phyloP scores from a whole-genome alignment of 2,113 vertebrate genomes.

The Noctilio leporinus region DNA sequence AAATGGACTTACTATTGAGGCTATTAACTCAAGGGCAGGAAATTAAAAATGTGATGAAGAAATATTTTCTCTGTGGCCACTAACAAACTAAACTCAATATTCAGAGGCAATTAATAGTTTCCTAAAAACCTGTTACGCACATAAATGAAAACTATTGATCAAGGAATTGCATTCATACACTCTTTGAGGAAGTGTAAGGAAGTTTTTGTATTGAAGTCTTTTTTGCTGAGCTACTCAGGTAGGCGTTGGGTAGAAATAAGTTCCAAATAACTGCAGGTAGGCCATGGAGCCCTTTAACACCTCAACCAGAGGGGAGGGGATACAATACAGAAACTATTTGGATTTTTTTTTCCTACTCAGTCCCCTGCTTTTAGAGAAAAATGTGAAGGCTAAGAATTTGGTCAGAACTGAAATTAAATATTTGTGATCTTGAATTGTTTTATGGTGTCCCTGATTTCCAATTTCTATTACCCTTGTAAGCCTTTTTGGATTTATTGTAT shows the following conservation, averaged over 20 bases:
- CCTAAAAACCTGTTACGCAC: background rate
- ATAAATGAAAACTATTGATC: background rate
- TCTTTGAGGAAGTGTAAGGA: background rate
- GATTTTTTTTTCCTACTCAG: background rate
- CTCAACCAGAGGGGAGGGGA: background rate
- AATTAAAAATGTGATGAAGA: background rate
- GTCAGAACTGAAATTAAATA: background rate
- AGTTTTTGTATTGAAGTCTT: background rate
- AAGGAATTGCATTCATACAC: background rate
- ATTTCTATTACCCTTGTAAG: background rate
- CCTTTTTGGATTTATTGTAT: background rate
- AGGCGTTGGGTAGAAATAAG: background rate
- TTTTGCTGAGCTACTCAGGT: background rate
- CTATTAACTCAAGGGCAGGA: background rate
- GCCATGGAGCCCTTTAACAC: background rate
- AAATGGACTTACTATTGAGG: background rate
- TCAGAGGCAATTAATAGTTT: slow-evolving; percentile 21
- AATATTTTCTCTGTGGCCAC: background rate
- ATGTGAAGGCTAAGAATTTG: background rate
- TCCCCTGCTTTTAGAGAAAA: background rate
- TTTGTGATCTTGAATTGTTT: background rate
- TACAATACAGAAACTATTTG: background rate
- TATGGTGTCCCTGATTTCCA: background rate
- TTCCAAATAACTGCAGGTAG: background rate
- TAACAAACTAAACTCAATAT: background rate